Percentiles rank a stretch among this genome's conserved stretches.
Conservation (phyloP, 1,140 invertebrate genomes). For the Neodiprion lecontei region DNA sequence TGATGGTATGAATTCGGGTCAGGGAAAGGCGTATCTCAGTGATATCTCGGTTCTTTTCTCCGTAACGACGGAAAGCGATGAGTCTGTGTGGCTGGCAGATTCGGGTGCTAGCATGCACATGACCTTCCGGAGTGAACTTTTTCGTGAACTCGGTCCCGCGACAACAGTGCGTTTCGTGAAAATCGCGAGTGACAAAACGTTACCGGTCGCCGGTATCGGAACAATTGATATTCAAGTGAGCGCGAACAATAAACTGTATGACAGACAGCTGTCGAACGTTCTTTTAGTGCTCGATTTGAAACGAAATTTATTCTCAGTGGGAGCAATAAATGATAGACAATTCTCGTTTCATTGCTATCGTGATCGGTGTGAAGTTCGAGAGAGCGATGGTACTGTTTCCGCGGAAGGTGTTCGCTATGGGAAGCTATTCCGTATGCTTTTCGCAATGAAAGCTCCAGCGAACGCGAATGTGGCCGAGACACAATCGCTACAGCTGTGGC, state of each 20-base stretch:
- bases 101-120: conserved; percentile 22
- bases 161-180: conserved; percentile 2
- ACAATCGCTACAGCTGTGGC: conserved; percentile 16
- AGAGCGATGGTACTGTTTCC: background rate
- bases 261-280: conserved; percentile 20
- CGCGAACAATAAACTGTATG: background rate
- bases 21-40: conserved; percentile 7
- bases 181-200: conserved; percentile 17
- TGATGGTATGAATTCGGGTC: background rate
- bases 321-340: conserved; percentile 9
- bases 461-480: conserved; percentile 6
- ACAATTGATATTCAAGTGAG: conserved; percentile 9
- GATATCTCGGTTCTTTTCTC: conserved; percentile 10
- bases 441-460: conserved; percentile 10
- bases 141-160: conserved; percentile 14
- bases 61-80: conserved; percentile 6
- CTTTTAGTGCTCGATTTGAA: conserved; percentile 16
- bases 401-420: conserved; percentile 15
- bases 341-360: conserved; percentile 14
- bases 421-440: conserved; percentile 21
- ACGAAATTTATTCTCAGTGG: conserved; percentile 25
- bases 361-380: conserved; percentile 13
- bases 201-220: conserved; percentile 20
- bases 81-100: conserved; percentile 20
- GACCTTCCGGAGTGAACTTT: conserved; percentile 15